Conservation (phyloP, 2,113 vertebrate species). For the Alosa alosa region DNA sequence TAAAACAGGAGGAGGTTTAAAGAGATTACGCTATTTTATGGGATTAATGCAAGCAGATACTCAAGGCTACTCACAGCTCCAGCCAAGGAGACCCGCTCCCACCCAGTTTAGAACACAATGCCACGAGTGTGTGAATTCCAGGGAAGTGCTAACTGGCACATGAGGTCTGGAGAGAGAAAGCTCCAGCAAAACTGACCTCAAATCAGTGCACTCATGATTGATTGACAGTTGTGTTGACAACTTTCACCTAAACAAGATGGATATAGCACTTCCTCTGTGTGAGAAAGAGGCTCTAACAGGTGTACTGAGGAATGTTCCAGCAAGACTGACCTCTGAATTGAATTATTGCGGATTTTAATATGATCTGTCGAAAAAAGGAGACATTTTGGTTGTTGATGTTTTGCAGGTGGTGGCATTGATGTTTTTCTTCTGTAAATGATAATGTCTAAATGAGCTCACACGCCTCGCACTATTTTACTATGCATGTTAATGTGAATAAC, state of each 20-base stretch:
- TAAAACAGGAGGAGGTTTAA: conserved; percentile 70
- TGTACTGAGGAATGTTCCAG: background rate
- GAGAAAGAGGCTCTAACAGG: background rate
- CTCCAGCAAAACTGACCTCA: background rate
- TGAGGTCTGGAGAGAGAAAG: background rate
- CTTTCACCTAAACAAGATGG: background rate
- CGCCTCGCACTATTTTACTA: background rate
- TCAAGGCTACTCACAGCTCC: conserved; percentile 45
- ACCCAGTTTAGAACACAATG: background rate
- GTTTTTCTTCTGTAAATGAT: background rate
- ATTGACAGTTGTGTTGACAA: background rate
- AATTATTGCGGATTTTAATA: background rate
- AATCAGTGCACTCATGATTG: background rate
- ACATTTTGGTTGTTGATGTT: background rate
- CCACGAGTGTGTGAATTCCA: background rate
- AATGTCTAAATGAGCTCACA: background rate
- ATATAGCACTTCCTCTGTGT: background rate
- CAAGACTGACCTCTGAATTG: background rate
- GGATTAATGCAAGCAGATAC: conserved; percentile 71
- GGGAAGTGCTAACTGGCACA: background rate
- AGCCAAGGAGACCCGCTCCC: conserved; percentile 62
- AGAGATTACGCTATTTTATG: conserved; percentile 73
- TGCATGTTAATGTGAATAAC: background rate
- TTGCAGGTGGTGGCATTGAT: background rate
- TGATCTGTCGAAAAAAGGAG: background rate